Evolutionary conservation across 2,888 invertebrate genomes (phyloP).

Genomic region (Eupithecia subumbrata): DNA sequence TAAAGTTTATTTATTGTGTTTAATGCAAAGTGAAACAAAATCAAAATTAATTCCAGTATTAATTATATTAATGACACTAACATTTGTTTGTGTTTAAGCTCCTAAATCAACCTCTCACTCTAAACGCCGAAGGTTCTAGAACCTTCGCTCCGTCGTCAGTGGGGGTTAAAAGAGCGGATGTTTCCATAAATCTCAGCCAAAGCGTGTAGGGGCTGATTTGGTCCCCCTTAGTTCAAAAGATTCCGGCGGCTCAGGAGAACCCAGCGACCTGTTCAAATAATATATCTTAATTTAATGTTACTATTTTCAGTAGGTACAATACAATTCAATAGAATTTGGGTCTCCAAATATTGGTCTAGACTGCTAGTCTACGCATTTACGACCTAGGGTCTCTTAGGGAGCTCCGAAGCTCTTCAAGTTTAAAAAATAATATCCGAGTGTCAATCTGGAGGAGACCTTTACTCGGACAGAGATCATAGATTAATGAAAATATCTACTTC

Average conservation of each 20-base stretch:
- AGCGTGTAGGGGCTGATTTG: constrained; percentile 6
- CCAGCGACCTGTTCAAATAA: background rate
- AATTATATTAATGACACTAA: background rate
- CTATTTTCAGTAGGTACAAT: too few species aligned
- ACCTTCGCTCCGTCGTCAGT: background rate
- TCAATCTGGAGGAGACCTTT: too few species aligned
- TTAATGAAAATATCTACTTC: too few species aligned
- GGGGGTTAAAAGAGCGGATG: background rate
- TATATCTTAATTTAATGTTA: background rate
- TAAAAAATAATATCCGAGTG: too few species aligned
- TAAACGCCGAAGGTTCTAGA: background rate
- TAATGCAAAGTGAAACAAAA: background rate
- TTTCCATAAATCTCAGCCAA: background rate
- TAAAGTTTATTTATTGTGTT: too few species aligned
- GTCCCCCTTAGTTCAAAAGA: background rate
- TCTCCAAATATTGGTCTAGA: too few species aligned
- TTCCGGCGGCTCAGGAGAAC: background rate
- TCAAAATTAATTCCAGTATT: background rate
- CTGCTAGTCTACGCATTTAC: too few species aligned
- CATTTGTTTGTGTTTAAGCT: background rate
- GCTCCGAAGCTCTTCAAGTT: too few species aligned
- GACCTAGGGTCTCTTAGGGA: too few species aligned
- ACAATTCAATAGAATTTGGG: too few species aligned
- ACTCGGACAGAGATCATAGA: too few species aligned
- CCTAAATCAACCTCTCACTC: background rate